phyloP scores from a whole-genome alignment of 2,113 vertebrate genomes.

The Natator depressus region DNA sequence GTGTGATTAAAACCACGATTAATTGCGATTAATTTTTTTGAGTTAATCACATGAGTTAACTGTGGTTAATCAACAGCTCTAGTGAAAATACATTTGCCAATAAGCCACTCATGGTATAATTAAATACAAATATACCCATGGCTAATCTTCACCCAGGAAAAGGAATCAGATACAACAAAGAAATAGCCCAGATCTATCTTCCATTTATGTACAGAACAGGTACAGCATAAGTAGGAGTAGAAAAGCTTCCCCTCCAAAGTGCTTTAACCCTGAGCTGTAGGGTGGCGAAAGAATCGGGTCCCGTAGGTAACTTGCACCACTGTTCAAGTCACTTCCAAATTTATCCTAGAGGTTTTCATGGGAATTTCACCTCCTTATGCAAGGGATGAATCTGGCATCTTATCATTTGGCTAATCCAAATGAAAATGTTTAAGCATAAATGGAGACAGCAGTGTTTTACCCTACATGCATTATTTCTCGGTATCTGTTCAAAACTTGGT shows the following conservation, averaged over 20 bases:
- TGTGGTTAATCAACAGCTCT: too few relatives aligned
- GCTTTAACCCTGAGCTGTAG: neutral
- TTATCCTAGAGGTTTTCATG: constrained; percentile 20
- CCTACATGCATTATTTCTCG: constrained; percentile 62
- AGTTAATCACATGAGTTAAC: too few relatives aligned
- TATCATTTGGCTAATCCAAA: constrained; percentile 40
- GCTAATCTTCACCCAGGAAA: rapidly evolving
- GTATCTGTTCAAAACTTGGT: constrained; percentile 60
- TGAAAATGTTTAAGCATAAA: constrained; percentile 14
- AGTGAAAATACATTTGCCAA: neutral
- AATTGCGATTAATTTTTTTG: too few relatives aligned
- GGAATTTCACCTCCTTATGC: neutral
- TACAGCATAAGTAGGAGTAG: neutral
- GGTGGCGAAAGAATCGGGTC: neutral
- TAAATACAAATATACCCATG: neutral
- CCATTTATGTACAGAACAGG: rapidly evolving
- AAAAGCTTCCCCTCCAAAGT: neutral
- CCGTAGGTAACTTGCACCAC: neutral
- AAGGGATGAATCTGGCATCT: constrained; percentile 15
- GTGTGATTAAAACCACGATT: too few relatives aligned
- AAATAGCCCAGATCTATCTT: neutral
- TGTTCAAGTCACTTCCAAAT: neutral
- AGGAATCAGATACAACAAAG: neutral
- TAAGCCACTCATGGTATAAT: neutral
- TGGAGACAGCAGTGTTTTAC: constrained; percentile 24